Conservation (phyloP, 2,888 invertebrate genomes). For the Agrypnus murinus region DNA sequence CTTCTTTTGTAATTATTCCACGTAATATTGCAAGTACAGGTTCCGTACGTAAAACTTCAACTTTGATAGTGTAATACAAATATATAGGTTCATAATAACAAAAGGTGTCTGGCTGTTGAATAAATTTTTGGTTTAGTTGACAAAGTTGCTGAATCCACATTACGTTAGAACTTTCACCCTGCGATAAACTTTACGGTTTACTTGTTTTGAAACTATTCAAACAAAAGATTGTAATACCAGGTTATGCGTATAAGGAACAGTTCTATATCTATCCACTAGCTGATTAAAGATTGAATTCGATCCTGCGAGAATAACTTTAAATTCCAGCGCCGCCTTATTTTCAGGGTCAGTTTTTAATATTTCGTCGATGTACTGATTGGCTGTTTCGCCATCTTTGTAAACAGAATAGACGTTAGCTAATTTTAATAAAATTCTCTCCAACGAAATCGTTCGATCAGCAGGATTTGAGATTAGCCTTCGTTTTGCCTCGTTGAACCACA, state of each 20-base stretch:
- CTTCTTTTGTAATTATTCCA: neutral
- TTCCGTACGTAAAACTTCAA: neutral
- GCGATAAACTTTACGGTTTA: neutral
- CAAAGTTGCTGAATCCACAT: slow-evolving; percentile 16
- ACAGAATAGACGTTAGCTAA: slow-evolving; percentile 26
- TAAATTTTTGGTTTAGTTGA: neutral
- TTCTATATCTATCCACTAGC: neutral
- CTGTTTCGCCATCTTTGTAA: neutral
- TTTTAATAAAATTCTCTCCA: slow-evolving; percentile 15
- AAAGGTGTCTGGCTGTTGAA: neutral
- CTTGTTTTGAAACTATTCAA: neutral
- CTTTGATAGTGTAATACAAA: neutral
- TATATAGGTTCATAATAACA: slow-evolving; percentile 22
- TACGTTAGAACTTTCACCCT: neutral
- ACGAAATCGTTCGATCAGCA: neutral
- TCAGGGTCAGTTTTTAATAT: slow-evolving; percentile 8
- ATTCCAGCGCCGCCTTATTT: neutral
- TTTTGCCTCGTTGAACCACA: slow-evolving; percentile 34
- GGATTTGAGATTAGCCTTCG: slow-evolving; percentile 9
- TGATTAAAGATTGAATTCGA: neutral
- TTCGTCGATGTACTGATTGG: neutral
- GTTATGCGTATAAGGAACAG: neutral
- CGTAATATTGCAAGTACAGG: neutral
- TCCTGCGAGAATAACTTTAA: neutral
- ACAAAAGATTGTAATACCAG: slow-evolving; percentile 1